phyloP scores from a whole-genome alignment of 2,888 invertebrate genomes.

The Venusia cambrica region DNA sequence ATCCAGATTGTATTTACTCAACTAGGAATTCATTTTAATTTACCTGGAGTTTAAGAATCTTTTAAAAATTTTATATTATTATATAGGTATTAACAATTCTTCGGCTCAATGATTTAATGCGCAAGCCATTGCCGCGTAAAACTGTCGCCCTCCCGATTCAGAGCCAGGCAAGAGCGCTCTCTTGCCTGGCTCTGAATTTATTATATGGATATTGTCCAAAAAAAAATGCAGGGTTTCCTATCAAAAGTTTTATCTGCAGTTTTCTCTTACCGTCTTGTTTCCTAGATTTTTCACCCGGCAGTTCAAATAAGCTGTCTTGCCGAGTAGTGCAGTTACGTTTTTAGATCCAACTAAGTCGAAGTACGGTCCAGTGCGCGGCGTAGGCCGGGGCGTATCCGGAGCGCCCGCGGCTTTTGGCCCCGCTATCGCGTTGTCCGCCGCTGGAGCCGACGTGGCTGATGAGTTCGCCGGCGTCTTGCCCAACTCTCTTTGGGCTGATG shows the following conservation, averaged over 20 bases:
- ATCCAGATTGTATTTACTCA: conserved; percentile 4
- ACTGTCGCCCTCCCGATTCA: too few relatives aligned
- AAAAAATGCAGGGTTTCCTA: too few relatives aligned
- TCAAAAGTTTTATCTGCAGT: too few relatives aligned
- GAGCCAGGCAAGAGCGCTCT: too few relatives aligned
- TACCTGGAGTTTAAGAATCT: too few relatives aligned
- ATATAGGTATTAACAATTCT: too few relatives aligned
- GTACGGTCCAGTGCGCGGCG: conserved; percentile 85
- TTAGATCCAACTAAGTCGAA: conserved; percentile 88
- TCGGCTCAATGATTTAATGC: too few relatives aligned
- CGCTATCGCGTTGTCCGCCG: conserved; percentile 76
- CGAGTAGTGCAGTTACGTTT: conserved; percentile 90
- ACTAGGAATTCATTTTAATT: not conserved
- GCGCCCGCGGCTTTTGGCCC: conserved; percentile 54
- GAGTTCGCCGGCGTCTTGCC: conserved; percentile 62
- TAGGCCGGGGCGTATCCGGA: conserved; percentile 62
- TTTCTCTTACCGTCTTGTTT: conserved; percentile 90
- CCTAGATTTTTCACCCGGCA: conserved; percentile 95
- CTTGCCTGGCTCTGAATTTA: too few relatives aligned
- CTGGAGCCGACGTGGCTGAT: conserved; percentile 70
- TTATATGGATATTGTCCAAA: too few relatives aligned
- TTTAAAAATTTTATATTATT: too few relatives aligned
- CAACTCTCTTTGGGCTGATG: conserved; percentile 72
- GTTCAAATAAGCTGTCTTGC: conserved; percentile 94
- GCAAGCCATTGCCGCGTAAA: too few relatives aligned